Evolutionary conservation across 2,113 vertebrate species (phyloP).

Genomic region (Callipepla californica): DNA sequence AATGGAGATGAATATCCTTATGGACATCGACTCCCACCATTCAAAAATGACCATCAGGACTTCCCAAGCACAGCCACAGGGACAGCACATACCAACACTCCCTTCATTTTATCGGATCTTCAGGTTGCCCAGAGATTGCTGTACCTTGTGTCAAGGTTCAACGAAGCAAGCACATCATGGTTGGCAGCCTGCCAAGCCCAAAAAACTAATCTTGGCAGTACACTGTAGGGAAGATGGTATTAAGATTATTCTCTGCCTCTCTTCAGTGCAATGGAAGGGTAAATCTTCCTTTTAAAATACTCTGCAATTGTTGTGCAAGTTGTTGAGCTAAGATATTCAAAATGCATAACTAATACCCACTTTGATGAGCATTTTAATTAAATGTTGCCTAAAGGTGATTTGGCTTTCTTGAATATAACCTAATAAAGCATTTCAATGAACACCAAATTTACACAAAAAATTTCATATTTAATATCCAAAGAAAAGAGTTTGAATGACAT

Average conservation of each 20-base stretch:
- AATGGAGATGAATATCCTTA: neutral
- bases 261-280: neutral
- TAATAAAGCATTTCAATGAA: neutral
- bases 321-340: neutral
- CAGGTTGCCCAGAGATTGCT: neutral
- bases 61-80: neutral
- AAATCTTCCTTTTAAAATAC: neutral
- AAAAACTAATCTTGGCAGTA: neutral
- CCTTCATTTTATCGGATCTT: neutral
- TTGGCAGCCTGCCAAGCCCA: neutral
- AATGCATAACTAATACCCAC: neutral
- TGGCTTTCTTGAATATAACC: neutral
- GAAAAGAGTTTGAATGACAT: neutral
- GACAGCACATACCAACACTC: neutral
- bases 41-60: neutral
- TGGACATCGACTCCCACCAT: rapidly evolving
- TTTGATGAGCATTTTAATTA: neutral
- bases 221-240: neutral
- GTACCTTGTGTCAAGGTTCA: neutral
- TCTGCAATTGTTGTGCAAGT: neutral
- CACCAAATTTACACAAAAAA: neutral
- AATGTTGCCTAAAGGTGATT: neutral
- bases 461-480: neutral
- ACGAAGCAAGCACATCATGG: neutral
- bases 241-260: slow-evolving; percentile 1